Percentiles rank a stretch among this genome's conserved stretches.
Conservation (phyloP, 2,113 vertebrate genomes). For the Ranitomeya variabilis region DNA sequence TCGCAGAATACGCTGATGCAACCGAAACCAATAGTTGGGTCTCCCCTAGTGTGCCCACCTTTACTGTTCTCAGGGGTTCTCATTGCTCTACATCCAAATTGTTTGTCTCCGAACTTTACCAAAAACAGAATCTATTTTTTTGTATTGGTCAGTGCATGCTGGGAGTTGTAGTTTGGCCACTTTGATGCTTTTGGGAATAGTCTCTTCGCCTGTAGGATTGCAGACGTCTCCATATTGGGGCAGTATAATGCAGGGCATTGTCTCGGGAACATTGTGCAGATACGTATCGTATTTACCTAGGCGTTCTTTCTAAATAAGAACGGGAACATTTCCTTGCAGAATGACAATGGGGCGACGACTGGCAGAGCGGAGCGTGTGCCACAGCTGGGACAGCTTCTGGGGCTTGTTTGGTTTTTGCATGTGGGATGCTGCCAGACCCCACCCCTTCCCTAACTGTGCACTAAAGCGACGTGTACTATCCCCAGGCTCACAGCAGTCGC, state of each 20-base stretch:
- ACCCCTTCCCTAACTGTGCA: constrained; percentile 49
- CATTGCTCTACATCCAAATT: too few relatives aligned
- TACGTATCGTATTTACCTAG: constrained; percentile 28
- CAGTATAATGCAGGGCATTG: constrained; percentile 20
- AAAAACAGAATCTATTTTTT: neutral
- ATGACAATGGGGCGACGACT: constrained; percentile 15
- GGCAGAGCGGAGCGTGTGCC: constrained; percentile 24
- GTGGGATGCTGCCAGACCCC: constrained; percentile 59
- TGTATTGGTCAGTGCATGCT: neutral
- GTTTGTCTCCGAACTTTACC: too few relatives aligned
- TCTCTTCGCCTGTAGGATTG: neutral
- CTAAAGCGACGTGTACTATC: constrained; percentile 75
- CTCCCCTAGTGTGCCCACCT: too few relatives aligned
- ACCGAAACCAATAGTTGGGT: too few relatives aligned
- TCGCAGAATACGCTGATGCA: too few relatives aligned
- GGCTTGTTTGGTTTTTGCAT: constrained; percentile 58
- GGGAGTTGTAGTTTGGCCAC: neutral
- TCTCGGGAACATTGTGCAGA: neutral
- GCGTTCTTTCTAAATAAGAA: constrained; percentile 42
- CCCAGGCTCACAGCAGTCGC: neutral
- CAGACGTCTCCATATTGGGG: too few relatives aligned
- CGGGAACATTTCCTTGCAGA: constrained; percentile 40
- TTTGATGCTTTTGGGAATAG: neutral
- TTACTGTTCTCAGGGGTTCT: too few relatives aligned
- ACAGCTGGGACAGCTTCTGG: constrained; percentile 44